A percentile compares a stretch with the other conserved stretches of the same genome.
phyloP scores from a whole-genome alignment of 2,797 vertebrate genomes.

The Darevskia nairensis region DNA sequence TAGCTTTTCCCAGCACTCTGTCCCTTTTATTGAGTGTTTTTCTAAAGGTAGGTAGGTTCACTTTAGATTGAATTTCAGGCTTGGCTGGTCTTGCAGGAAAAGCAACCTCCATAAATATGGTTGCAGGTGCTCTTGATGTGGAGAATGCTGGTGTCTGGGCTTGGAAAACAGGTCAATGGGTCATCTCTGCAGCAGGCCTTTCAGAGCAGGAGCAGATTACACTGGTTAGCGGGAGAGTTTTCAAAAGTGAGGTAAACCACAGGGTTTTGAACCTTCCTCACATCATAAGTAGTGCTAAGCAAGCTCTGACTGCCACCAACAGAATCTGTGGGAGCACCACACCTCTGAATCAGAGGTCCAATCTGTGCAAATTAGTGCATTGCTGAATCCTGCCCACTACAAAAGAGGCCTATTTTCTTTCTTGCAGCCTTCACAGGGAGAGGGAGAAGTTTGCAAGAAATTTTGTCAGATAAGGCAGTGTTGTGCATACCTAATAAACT shows the following conservation, averaged over 20 bases:
- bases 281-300: background rate
- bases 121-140: slow-evolving; percentile 5
- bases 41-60: slow-evolving; percentile 26
- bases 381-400: too few species aligned
- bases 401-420: too few species aligned
- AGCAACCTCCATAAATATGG: background rate
- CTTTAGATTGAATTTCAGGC: slow-evolving; percentile 48
- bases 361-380: background rate
- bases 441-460: too few species aligned
- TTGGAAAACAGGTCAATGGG: background rate
- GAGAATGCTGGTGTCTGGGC: rapidly evolving
- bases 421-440: too few species aligned
- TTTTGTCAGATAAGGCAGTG: too few species aligned
- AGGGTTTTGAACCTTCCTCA: background rate
- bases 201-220: background rate
- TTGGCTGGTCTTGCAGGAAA: slow-evolving; percentile 41
- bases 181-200: background rate
- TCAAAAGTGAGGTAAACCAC: background rate
- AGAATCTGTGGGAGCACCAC: background rate
- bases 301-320: background rate
- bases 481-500: too few species aligned
- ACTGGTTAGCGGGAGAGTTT: background rate
- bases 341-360: background rate
- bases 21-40: slow-evolving; percentile 45
- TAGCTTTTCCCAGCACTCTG: slow-evolving; percentile 24